Evolutionary conservation across 1,140 invertebrate species (phyloP), one percentile per base, ranked within the genome.

Genomic region (Acromyrmex charruanus): DNA sequence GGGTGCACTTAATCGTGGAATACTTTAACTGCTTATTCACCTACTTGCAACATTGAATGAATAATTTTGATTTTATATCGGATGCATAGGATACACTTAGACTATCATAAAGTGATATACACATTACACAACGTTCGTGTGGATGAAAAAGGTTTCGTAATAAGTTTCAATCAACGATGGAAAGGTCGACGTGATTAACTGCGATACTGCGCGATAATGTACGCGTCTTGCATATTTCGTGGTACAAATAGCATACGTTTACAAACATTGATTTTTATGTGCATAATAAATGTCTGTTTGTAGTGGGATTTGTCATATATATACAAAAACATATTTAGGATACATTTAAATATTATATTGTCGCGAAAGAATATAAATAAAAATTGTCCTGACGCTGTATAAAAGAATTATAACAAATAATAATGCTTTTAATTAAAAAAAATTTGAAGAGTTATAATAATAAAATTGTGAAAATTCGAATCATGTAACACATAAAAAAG

Each of bases 81-180:
- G 31, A 71, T 14, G 16, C 16, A 21, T 59, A 44, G n/a, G 12
- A n/a, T 35, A 39, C 75, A 77, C 63, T 87, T 80, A 77, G 53
- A 80, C 53, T 18, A 4, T 14, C 16, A 31, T 7, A 65, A 44
- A 28, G 21, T 2, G 3, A 28, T 2, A 31, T 61, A 12, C 14
- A 88, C 35, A 9, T 39, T 39, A 7, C 44, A 69, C 72, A 84
- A 72, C 49, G 16, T 28, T 68, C 55, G 65, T 71, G 86, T 53
- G 65, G 68, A 86, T 86, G 87, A 88, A 65, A 55, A 85, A 85
- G 55, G 65, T 89, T 89, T 72, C 87, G 74, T 74, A 89, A 89
- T 44, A 12, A 71, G 88, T 72, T 66, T 63, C 81, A 72, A 71
- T 89, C 35, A 82, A 85, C 72, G 65, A 51, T 21, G 44, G 58